These are phyloP conservation scores for Escarpia spicata DNA, from an alignment of 2,888 invertebrate genomes.

Conservation along the genomic window DNA sequence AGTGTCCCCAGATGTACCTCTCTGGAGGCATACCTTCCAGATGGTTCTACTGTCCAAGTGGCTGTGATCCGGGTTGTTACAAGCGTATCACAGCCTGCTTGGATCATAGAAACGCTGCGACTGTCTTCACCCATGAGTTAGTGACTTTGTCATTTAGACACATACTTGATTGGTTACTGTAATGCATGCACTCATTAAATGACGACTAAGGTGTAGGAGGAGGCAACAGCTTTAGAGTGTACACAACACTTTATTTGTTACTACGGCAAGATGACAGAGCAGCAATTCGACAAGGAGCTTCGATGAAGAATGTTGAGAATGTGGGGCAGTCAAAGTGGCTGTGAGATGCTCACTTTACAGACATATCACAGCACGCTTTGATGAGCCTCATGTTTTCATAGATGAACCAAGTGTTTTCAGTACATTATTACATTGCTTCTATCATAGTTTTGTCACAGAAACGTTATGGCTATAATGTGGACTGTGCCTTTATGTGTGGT, in stretches of 20 bases:
- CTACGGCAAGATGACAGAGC: background rate
- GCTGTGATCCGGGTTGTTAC: conserved; percentile 28
- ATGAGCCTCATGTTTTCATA: conserved; percentile 73
- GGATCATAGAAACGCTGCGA: conserved; percentile 26
- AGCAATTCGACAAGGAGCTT: background rate
- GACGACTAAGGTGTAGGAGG: too few relatives aligned
- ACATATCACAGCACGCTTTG: conserved; percentile 94
- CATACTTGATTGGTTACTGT: too few relatives aligned
- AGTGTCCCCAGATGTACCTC: conserved; percentile 3
- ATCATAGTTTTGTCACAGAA: background rate
- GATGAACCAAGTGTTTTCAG: background rate
- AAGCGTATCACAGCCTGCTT: conserved; percentile 42
- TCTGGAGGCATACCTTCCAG: background rate
- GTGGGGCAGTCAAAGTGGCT: conserved; percentile 28
- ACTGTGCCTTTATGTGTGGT: conserved; percentile 39
- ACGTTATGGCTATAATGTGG: conserved; percentile 53
- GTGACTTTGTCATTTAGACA: background rate
- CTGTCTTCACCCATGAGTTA: background rate
- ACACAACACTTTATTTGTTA: background rate
- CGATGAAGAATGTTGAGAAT: background rate
- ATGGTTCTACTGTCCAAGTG: conserved; percentile 28
- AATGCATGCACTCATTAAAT: too few relatives aligned
- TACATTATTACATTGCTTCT: background rate
- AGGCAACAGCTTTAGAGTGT: background rate
- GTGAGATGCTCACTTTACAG: conserved; percentile 79